Evolutionary conservation across 2,113 vertebrate genomes (phyloP).

Genomic region (Eonycteris spelaea): DNA sequence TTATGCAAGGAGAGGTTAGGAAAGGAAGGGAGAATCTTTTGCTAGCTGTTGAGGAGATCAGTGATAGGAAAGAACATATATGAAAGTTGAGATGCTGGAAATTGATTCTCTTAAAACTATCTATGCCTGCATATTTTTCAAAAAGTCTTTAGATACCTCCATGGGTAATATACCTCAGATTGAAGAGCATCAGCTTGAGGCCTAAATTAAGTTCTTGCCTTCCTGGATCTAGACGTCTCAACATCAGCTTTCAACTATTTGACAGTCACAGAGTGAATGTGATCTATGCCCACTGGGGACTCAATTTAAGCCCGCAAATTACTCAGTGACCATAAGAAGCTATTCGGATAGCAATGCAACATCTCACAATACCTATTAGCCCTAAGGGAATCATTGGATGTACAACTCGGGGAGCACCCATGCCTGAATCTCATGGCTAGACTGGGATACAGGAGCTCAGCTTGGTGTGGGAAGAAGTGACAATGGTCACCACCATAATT

Average conservation of each 20-base stretch:
- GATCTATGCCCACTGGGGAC: neutral
- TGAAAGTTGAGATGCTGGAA: neutral
- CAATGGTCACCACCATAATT: neutral
- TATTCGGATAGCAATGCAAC: neutral
- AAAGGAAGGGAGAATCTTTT: neutral
- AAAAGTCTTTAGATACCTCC: neutral
- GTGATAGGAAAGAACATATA: neutral
- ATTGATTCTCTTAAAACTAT: neutral
- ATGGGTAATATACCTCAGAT: neutral
- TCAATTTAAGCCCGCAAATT: neutral
- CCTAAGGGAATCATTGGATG: neutral
- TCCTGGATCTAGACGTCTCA: neutral
- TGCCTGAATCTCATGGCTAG: neutral
- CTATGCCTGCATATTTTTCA: neutral
- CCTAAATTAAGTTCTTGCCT: neutral
- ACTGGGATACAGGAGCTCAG: neutral
- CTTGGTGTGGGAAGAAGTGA: neutral
- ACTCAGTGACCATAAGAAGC: neutral
- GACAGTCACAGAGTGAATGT: neutral
- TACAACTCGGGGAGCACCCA: neutral
- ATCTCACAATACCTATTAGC: neutral
- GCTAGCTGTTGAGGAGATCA: neutral
- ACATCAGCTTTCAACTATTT: neutral
- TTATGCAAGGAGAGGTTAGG: neutral
- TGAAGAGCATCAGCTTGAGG: neutral